A percentile compares a stretch with the other conserved stretches of the same genome.
Conservation (phyloP, 2,797 vertebrate species). For the Sphaeramia orbicularis region DNA sequence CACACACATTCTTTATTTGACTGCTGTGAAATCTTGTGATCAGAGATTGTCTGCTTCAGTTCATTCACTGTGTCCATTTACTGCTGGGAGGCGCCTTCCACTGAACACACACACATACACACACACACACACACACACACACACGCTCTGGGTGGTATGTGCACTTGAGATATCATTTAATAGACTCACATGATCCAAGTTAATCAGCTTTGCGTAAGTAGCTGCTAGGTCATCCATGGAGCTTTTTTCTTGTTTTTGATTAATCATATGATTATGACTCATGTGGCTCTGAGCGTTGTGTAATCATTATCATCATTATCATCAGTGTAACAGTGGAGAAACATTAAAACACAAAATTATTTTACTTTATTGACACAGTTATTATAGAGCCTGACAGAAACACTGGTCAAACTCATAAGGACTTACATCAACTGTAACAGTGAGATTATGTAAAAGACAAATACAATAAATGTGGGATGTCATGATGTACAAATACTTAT, state of each 20-base stretch:
- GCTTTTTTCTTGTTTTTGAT: conserved; percentile 56
- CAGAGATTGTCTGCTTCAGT: conserved; percentile 49
- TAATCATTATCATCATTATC: conserved; percentile 10
- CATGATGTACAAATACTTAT: too few relatives aligned
- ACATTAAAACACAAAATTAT: too few relatives aligned
- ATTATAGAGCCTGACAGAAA: conserved; percentile 10
- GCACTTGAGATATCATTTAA: conserved; percentile 58
- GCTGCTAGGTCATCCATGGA: conserved; percentile 67
- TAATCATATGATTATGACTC: conserved; percentile 62
- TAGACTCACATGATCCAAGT: conserved; percentile 71
- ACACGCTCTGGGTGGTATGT: conserved; percentile 60
- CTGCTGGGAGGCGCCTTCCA: conserved; percentile 35
- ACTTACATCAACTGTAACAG: conserved; percentile 10
- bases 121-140: conserved; percentile 35
- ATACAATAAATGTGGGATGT: too few relatives aligned
- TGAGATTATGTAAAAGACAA: background rate
- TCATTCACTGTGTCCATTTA: conserved; percentile 42
- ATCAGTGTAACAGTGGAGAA: background rate
- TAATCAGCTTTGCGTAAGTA: conserved; percentile 74
- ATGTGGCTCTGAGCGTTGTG: background rate
- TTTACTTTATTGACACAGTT: conserved; percentile 10
- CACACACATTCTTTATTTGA: conserved; percentile 40
- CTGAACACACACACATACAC: conserved; percentile 11
- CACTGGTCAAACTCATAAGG: background rate
- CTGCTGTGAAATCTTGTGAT: conserved; percentile 69